Evolutionary conservation across 2,888 invertebrate species (phyloP).

Genomic region (Nomada fabriciana): DNA sequence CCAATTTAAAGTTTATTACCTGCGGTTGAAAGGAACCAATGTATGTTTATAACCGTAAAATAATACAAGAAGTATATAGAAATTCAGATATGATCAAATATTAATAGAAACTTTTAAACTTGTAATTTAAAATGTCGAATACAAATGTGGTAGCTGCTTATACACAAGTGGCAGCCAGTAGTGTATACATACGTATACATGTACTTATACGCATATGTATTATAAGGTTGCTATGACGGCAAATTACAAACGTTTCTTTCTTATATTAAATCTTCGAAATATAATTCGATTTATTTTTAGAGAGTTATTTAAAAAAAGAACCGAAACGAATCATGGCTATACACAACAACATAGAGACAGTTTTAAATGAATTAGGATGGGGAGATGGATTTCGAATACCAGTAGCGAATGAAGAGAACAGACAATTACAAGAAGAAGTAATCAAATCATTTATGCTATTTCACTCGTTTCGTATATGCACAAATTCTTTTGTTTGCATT

Average conservation of each 20-base stretch:
- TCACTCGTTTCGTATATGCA: neutral
- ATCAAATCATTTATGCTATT: conserved; percentile 28
- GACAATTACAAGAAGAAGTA: conserved; percentile 86
- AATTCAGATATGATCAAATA: too few species aligned
- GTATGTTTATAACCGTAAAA: too few species aligned
- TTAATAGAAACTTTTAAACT: too few species aligned
- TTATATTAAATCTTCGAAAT: neutral
- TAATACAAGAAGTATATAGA: too few species aligned
- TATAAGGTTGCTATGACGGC: conserved; percentile 55
- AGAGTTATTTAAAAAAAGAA: conserved; percentile 4
- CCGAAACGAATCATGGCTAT: conserved; percentile 76
- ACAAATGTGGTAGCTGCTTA: too few species aligned
- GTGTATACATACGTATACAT: too few species aligned
- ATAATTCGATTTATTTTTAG: conserved; percentile 11
- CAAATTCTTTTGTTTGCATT: conserved; percentile 13
- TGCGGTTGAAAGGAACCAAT: too few species aligned
- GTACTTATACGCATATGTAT: neutral
- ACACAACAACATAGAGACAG: conserved; percentile 86
- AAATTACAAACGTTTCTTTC: conserved; percentile 46
- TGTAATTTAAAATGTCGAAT: too few species aligned
- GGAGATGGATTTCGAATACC: conserved; percentile 92
- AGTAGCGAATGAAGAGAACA: conserved; percentile 91
- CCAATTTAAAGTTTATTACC: too few species aligned
- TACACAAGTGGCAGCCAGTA: too few species aligned
- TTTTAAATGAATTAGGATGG: conserved; percentile 90